Evolutionary conservation across 1,140 invertebrate species (phyloP).

Genomic region (Parasteatoda tepidariorum): DNA sequence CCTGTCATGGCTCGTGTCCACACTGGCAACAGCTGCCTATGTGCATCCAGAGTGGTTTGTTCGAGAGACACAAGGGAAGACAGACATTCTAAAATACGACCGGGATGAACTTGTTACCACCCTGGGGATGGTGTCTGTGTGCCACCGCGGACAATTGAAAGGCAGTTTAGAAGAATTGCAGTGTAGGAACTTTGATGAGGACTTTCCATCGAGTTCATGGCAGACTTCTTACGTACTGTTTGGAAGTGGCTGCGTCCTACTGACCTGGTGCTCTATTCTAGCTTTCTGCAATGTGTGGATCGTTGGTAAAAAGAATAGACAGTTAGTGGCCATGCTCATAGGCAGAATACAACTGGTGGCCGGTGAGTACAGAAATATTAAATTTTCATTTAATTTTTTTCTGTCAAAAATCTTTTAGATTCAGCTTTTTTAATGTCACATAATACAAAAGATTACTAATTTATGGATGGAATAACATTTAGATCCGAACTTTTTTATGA

Average conservation of each 20-base stretch:
- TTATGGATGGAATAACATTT: too few species aligned
- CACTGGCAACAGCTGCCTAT: conserved; percentile 26
- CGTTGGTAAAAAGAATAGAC: conserved; percentile 43
- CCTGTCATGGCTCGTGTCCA: conserved; percentile 42
- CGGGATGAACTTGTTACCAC: conserved; percentile 26
- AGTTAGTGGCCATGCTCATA: conserved; percentile 24
- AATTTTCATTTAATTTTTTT: too few species aligned
- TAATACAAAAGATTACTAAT: too few species aligned
- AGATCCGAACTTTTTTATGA: too few species aligned
- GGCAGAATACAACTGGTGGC: conserved; percentile 53
- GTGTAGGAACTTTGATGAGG: conserved; percentile 52
- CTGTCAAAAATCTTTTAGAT: too few species aligned
- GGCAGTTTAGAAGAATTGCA: conserved; percentile 5
- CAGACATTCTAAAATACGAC: conserved; percentile 37
- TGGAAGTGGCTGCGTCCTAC: conserved; percentile 44
- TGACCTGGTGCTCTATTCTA: conserved; percentile 51
- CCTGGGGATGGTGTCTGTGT: conserved; percentile 53
- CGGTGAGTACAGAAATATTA: too few species aligned
- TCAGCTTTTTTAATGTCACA: too few species aligned
- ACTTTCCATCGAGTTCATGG: conserved; percentile 54
- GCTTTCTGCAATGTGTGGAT: conserved; percentile 46
- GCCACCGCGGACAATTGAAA: not conserved
- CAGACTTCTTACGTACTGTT: conserved; percentile 50
- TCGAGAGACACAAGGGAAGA: not conserved
- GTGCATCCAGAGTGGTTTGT: conserved; percentile 57